A percentile compares a stretch with the other conserved stretches of the same genome.
phyloP scores from a whole-genome alignment of 2,113 vertebrate species.

The Clarias batrachus region DNA sequence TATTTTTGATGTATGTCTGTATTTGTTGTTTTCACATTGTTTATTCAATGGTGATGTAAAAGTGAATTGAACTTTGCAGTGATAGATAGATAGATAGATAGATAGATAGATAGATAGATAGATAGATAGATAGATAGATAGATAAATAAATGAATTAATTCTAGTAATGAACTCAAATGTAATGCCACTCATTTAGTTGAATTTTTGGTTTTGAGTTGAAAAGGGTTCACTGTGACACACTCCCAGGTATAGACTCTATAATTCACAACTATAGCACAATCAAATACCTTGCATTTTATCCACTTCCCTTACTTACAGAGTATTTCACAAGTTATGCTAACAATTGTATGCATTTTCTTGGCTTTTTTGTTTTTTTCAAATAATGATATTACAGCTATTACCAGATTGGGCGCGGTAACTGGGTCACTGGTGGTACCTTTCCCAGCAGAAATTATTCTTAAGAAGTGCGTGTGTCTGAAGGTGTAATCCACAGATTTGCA shows the following conservation, averaged over 20 bases:
- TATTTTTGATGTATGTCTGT: too few relatives aligned
- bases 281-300: not conserved
- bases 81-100: too few relatives aligned
- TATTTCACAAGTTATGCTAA: not conserved
- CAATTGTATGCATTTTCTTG: not conserved
- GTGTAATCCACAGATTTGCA: constrained; percentile 55
- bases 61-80: too few relatives aligned
- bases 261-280: not conserved
- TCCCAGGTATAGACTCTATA: not conserved
- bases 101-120: too few relatives aligned
- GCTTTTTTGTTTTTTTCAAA: not conserved
- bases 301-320: not conserved
- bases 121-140: too few relatives aligned
- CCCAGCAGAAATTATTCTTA: constrained; percentile 59
- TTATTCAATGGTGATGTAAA: too few relatives aligned
- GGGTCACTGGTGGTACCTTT: constrained; percentile 57
- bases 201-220: not conserved
- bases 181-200: not conserved
- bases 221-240: not conserved
- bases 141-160: too few relatives aligned
- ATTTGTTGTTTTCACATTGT: too few relatives aligned
- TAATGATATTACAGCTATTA: constrained; percentile 51
- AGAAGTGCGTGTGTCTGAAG: constrained; percentile 60
- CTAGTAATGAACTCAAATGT: not conserved
- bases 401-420: constrained; percentile 26